phyloP scores from a whole-genome alignment of 2,888 invertebrate species.

The Macrophya annulata region DNA sequence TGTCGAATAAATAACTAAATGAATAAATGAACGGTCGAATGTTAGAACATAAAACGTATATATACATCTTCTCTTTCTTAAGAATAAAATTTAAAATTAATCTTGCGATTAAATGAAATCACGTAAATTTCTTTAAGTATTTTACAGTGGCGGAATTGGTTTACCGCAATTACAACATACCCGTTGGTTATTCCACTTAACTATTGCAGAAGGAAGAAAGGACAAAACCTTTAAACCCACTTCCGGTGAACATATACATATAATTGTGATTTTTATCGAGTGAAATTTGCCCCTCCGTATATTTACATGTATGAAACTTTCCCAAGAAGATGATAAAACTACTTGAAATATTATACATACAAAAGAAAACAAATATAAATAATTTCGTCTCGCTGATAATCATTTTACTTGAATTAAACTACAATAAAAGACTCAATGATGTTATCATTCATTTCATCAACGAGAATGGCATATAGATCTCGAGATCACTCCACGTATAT shows the following conservation, averaged over 20 bases:
- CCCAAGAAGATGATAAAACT: not conserved
- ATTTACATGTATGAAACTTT: not conserved
- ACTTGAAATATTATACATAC: not conserved
- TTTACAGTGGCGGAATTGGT: slow-evolving; percentile 22
- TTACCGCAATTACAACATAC: slow-evolving; percentile 40
- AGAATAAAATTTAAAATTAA: not conserved
- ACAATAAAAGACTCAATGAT: not conserved
- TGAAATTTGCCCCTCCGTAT: not conserved
- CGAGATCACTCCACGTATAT: not conserved
- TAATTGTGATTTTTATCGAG: slow-evolving; percentile 17
- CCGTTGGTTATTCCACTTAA: slow-evolving; percentile 2
- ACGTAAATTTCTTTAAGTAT: not conserved
- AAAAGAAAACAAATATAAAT: not conserved
- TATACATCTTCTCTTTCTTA: not conserved
- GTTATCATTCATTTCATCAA: not conserved
- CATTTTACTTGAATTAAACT: not conserved
- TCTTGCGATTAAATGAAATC: not conserved
- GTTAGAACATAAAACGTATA: not conserved
- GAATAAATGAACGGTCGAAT: not conserved
- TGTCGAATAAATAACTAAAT: too few species aligned
- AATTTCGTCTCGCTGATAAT: not conserved
- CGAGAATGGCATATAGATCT: not conserved
- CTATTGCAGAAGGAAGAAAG: slow-evolving; percentile 6
- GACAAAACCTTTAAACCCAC: slow-evolving; percentile 11
- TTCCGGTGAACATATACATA: not conserved